Percentiles rank a stretch among this genome's conserved stretches.
These are phyloP conservation scores for Aphidoletes aphidimyza DNA, from an alignment of 2,888 invertebrate species.

Conservation along the genomic window DNA sequence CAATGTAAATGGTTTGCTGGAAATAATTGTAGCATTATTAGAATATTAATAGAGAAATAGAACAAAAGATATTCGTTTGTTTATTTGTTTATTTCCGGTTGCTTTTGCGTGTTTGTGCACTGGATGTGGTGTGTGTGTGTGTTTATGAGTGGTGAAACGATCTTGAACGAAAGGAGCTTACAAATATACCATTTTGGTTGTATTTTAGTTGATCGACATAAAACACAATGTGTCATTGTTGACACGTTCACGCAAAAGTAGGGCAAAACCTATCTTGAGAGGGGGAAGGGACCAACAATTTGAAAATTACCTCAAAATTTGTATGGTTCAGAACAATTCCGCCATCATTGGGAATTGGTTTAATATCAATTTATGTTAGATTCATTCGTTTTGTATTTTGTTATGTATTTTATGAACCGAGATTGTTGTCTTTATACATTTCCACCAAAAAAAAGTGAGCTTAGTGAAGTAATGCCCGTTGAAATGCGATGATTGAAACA, in stretches of 20 bases:
- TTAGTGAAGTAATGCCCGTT: too few species aligned
- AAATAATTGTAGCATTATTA: too few species aligned
- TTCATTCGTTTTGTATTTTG: background rate
- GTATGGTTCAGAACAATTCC: too few species aligned
- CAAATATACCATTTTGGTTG: too few species aligned
- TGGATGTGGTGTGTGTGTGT: background rate
- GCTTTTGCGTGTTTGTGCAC: slow-evolving; percentile 14
- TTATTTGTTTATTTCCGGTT: slow-evolving; percentile 30
- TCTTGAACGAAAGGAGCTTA: too few species aligned
- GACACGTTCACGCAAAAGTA: too few species aligned
- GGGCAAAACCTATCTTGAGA: too few species aligned
- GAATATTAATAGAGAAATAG: background rate
- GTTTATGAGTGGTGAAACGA: background rate
- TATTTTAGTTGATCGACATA: background rate
- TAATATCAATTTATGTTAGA: background rate
- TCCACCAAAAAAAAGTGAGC: too few species aligned
- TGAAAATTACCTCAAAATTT: too few species aligned
- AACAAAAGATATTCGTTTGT: background rate
- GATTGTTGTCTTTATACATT: slow-evolving; percentile 3
- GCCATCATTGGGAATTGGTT: background rate
- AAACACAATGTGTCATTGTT: too few species aligned
- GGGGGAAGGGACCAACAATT: too few species aligned
- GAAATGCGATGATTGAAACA: too few species aligned
- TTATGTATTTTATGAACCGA: background rate
- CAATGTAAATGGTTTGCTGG: background rate